These are phyloP conservation scores for Hafferia zeledoni DNA, from an alignment of 2,797 vertebrate species.

Conservation along the genomic window DNA sequence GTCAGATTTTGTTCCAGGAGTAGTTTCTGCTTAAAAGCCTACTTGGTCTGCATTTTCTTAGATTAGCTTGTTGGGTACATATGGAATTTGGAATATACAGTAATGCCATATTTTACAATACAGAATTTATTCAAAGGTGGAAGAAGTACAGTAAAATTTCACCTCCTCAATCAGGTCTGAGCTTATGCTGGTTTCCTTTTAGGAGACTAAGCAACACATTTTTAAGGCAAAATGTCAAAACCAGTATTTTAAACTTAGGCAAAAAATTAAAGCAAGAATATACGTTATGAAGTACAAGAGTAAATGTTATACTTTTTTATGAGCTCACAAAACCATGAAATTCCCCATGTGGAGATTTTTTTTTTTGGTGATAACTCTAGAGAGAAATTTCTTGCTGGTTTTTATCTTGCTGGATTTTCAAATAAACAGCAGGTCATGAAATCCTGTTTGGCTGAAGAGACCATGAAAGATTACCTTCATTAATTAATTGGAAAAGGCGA, in stretches of 20 bases:
- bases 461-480: background rate
- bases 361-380: background rate
- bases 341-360: background rate
- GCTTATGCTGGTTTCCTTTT: background rate
- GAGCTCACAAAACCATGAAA: background rate
- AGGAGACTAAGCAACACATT: background rate
- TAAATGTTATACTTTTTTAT: background rate
- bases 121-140: background rate
- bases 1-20: background rate
- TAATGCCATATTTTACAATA: background rate
- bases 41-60: background rate
- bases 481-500: background rate
- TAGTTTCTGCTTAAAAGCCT: background rate
- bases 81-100: background rate
- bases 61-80: background rate
- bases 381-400: background rate
- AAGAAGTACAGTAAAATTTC: background rate
- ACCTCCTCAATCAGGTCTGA: background rate
- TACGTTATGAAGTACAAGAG: background rate
- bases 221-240: background rate
- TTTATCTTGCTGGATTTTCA: conserved; percentile 3
- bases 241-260: background rate
- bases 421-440: background rate
- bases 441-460: background rate
- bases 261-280: conserved; percentile 10